Conservation (phyloP, 2,113 vertebrate genomes). For the Gymnorhina tibicen region DNA sequence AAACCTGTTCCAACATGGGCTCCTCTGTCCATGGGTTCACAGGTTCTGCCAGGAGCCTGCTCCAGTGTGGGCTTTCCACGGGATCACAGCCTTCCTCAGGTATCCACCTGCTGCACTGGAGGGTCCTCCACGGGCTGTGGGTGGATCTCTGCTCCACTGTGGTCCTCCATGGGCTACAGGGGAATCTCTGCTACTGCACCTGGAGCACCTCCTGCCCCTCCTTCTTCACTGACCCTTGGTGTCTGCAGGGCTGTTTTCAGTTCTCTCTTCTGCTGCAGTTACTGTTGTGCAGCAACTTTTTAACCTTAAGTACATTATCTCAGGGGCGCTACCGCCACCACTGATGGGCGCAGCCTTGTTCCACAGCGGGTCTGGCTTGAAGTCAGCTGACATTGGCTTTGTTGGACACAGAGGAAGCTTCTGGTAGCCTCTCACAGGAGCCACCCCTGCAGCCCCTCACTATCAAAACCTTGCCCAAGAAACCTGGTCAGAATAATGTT, state of each 20-base stretch:
- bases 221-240: neutral
- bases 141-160: neutral
- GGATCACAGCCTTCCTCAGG: neutral
- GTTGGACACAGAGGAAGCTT: neutral
- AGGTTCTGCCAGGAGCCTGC: neutral
- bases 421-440: neutral
- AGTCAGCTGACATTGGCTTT: neutral
- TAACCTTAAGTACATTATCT: neutral
- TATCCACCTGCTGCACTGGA: neutral
- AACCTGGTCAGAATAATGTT: neutral
- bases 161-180: neutral
- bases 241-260: neutral
- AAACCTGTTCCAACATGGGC: neutral
- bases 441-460: neutral
- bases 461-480: neutral
- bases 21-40: neutral
- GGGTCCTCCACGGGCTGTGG: neutral
- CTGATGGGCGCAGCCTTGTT: neutral
- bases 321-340: rapidly evolving
- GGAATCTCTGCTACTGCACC: neutral
- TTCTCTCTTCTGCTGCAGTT: neutral
- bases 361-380: rapidly evolving
- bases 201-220: neutral
- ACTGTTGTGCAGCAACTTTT: neutral
- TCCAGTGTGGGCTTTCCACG: rapidly evolving